phyloP scores from a whole-genome alignment of 2,113 vertebrate species.

The Passerina amoena region DNA sequence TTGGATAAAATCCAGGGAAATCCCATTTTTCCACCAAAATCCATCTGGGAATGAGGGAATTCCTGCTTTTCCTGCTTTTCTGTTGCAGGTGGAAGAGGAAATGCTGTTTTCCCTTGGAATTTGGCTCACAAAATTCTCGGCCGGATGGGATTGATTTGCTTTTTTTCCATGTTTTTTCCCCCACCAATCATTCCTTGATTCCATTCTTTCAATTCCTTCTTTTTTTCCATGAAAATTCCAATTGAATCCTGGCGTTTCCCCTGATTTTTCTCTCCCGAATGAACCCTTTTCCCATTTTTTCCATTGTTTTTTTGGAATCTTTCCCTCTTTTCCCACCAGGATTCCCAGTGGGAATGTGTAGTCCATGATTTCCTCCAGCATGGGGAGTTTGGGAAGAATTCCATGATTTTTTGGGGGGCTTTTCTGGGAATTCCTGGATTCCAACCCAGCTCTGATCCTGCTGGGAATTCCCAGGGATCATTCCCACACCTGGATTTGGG shows the following conservation, averaged over 20 bases:
- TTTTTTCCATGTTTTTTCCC: neutral
- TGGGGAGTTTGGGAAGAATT: neutral
- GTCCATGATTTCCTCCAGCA: neutral
- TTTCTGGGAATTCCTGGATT: fast-evolving
- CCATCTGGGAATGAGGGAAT: neutral
- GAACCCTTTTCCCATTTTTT: neutral
- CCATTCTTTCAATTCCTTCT: neutral
- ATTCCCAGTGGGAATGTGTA: neutral
- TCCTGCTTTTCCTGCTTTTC: neutral
- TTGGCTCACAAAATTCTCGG: neutral
- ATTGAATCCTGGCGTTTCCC: neutral
- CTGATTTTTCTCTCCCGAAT: neutral
- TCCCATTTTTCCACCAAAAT: neutral
- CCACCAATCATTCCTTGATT: neutral
- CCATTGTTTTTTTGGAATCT: neutral
- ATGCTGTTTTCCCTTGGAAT: conserved; percentile 49
- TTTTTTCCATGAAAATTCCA: neutral
- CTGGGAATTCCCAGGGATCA: neutral
- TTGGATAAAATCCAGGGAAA: neutral
- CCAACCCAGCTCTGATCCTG: neutral
- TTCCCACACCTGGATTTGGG: fast-evolving
- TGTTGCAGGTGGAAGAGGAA: conserved; percentile 47
- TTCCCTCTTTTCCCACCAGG: neutral
- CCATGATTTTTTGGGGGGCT: too few species aligned
- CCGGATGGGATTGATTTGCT: neutral